These are phyloP conservation scores for Probosciger aterrimus DNA, from an alignment of 2,113 vertebrate species.

Conservation along the genomic window DNA sequence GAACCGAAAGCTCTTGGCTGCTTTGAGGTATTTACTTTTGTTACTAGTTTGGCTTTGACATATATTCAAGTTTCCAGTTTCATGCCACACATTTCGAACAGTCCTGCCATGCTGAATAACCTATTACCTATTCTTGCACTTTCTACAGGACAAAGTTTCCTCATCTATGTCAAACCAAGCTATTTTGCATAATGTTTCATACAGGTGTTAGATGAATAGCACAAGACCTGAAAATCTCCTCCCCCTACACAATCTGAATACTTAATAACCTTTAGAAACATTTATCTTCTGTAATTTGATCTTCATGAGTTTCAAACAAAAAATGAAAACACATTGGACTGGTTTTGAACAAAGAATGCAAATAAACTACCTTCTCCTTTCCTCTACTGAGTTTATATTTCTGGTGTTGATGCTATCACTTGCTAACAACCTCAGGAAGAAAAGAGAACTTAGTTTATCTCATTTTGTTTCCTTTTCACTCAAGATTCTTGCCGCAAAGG, in stretches of 20 bases:
- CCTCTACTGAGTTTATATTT: neutral
- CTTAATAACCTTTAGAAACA: neutral
- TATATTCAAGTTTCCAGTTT: neutral
- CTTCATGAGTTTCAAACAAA: neutral
- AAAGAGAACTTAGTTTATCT: neutral
- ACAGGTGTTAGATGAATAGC: neutral
- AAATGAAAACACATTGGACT: neutral
- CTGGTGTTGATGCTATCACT: neutral
- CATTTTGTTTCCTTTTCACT: neutral
- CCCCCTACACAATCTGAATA: neutral
- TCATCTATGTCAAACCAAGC: neutral
- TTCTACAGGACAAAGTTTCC: neutral
- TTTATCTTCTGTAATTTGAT: neutral
- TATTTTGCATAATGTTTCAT: neutral
- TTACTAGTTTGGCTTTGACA: neutral
- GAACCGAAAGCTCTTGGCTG: neutral
- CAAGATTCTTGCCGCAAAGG: constrained; percentile 6
- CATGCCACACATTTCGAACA: neutral
- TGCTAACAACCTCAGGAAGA: neutral
- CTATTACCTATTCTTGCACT: neutral
- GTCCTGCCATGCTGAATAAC: neutral
- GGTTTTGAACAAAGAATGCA: neutral
- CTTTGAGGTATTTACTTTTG: neutral
- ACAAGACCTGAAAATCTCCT: neutral
- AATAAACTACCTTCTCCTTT: neutral